These are phyloP conservation scores for Doris montereyensis DNA, from an alignment of 2,888 invertebrate species.

Conservation along the genomic window DNA sequence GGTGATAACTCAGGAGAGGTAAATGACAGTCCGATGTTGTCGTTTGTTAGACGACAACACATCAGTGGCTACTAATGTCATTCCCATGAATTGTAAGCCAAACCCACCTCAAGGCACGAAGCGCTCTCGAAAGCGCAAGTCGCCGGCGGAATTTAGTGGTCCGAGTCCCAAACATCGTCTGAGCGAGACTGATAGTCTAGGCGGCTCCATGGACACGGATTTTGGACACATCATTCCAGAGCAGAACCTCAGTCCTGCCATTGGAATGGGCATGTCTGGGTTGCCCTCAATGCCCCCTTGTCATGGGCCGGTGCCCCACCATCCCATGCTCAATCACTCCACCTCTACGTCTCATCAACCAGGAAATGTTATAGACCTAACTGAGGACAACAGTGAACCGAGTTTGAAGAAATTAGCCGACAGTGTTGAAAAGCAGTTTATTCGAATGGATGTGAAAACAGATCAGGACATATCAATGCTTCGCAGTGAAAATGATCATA, in stretches of 20 bases:
- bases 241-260: background rate
- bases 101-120: conserved; percentile 32
- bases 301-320: conserved; percentile 13
- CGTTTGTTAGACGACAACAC: conserved; percentile 65
- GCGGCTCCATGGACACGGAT: conserved; percentile 46
- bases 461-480: conserved; percentile 51
- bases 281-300: background rate
- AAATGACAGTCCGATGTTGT: conserved; percentile 64
- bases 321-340: conserved; percentile 33
- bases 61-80: conserved; percentile 43
- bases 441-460: conserved; percentile 50
- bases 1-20: conserved; percentile 40
- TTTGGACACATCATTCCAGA: conserved; percentile 8
- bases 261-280: background rate
- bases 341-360: conserved; percentile 37
- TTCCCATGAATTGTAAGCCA: conserved; percentile 38
- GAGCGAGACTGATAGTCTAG: no score
- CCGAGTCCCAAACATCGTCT: no score
- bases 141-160: conserved; percentile 60
- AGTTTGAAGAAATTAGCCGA: conserved; percentile 59
- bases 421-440: conserved; percentile 55
- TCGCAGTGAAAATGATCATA: conserved; percentile 40
- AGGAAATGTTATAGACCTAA: conserved; percentile 60
- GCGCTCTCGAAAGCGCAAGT: conserved; percentile 61
- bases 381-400: conserved; percentile 58